Evolutionary conservation across 2,797 vertebrate genomes (phyloP), one percentile per base, ranked within the genome.

Genomic region (Argyrosomus regius): DNA sequence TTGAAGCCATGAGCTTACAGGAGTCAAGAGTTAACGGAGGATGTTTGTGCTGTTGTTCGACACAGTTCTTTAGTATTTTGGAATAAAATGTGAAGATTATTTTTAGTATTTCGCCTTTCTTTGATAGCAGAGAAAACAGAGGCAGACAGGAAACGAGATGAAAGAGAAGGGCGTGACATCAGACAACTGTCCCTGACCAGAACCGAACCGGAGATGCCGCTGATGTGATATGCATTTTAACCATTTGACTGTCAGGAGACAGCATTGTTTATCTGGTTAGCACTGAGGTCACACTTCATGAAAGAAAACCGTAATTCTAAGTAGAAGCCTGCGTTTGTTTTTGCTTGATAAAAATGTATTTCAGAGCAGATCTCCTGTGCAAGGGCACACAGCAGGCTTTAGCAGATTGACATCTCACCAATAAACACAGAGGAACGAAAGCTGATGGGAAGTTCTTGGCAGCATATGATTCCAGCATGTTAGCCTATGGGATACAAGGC

Each of bases 351-450:
- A 53, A 35, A 13, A 43, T 73, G 75, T 58, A 46, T 64, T 65
- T 65, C 75, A 74, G 52, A 66, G 70, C 64, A 65, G 48, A 64
- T 53, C 35, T 78, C 24, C 8, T 58, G 20, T 81, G 39, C 75
- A 85, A 87, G 82, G 77, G 49, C 69, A 80, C 72, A 74, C 78
- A 87, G 83, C 80, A 67, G 66, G 80, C 53, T 59, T 3, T 45
- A 53, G 72, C 77, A 86, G 58, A 54, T 76, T 73, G 62, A 75
- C 75, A 58, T 53, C 69, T 77, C 64, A 64, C 22, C 10, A 14
- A 28, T 61, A 45, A 75, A 54, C 58, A 62, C 62, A 52, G 43
- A 56, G 80, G 67, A 66, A 77, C 49, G 53, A 9, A 67, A 78
- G 69, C 76, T 76, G 80, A 77, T 52, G 49, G 68, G 53, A 80